These are phyloP conservation scores for Encarsia formosa DNA, from an alignment of 2,888 invertebrate species.

Conservation along the genomic window DNA sequence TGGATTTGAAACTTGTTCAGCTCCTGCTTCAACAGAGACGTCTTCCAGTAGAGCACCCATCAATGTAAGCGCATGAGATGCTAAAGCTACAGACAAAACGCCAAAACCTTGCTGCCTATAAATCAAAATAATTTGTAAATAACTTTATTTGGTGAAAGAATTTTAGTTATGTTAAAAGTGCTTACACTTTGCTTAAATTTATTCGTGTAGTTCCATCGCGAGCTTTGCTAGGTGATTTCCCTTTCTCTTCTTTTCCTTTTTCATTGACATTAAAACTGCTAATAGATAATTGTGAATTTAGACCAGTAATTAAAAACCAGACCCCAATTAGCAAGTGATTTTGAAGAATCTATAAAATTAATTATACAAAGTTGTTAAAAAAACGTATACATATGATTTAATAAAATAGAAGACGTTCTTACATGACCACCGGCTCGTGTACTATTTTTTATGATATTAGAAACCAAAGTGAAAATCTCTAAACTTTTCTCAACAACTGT, in stretches of 20 bases:
- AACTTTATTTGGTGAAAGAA: conserved; percentile 39
- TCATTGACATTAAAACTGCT: conserved; percentile 55
- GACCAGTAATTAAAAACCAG: conserved; percentile 82
- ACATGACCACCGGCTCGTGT: conserved; percentile 85
- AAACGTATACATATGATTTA: no score
- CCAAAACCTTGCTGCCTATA: conserved; percentile 80
- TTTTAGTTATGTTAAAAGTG: conserved; percentile 6
- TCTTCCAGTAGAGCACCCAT: conserved; percentile 71
- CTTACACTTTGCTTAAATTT: conserved; percentile 67
- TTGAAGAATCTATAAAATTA: conserved; percentile 67
- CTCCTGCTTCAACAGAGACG: conserved; percentile 65
- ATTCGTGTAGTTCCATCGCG: conserved; percentile 59
- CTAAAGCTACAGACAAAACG: conserved; percentile 83
- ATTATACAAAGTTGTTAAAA: background rate
- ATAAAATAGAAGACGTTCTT: conserved; percentile 44
- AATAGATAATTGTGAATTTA: conserved; percentile 74
- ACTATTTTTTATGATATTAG: conserved; percentile 75
- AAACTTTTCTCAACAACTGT: conserved; percentile 83
- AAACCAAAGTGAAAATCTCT: conserved; percentile 78
- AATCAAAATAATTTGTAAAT: conserved; percentile 22
- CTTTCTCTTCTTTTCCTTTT: conserved; percentile 57
- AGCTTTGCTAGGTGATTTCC: conserved; percentile 59
- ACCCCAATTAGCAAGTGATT: conserved; percentile 85
- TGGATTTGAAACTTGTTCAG: conserved; percentile 43
- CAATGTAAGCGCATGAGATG: conserved; percentile 77